Percentiles rank a stretch among this genome's conserved stretches.
Conservation (phyloP, 2,797 vertebrate species). For the Nannoperca australis region DNA sequence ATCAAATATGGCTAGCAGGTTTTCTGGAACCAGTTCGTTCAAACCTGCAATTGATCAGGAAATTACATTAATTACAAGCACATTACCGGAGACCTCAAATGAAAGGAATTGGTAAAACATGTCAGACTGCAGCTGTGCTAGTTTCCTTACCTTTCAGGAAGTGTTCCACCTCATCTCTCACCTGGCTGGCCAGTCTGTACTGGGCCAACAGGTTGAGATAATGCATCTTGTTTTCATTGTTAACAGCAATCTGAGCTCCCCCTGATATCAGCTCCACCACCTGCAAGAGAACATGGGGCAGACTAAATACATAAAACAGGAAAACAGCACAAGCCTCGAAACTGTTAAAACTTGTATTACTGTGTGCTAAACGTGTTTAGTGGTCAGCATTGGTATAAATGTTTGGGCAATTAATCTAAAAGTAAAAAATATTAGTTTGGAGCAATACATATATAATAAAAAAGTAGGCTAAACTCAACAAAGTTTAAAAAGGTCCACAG, state of each 20-base stretch:
- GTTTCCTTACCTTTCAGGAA: constrained; percentile 94
- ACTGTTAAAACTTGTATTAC: neutral
- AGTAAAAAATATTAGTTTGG: neutral
- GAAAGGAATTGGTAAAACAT: constrained; percentile 2
- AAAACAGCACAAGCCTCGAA: neutral
- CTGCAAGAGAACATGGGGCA: constrained; percentile 74
- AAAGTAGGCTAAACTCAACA: constrained; percentile 25
- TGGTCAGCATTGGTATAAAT: constrained; percentile 7
- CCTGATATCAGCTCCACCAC: constrained; percentile 95
- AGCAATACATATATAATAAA: constrained; percentile 22
- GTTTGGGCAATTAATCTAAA: neutral
- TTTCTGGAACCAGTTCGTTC: constrained; percentile 98
- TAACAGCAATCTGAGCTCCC: constrained; percentile 93
- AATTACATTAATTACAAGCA: constrained; percentile 38
- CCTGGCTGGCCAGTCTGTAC: constrained; percentile 95
- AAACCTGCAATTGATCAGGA: constrained; percentile 88
- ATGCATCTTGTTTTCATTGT: constrained; percentile 97
- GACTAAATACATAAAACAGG: constrained; percentile 8
- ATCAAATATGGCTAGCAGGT: constrained; percentile 98
- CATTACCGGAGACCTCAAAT: constrained; percentile 39
- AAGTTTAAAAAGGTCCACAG: constrained; percentile 17
- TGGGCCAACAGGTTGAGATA: constrained; percentile 97
- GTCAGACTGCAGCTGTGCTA: constrained; percentile 28
- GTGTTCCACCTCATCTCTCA: constrained; percentile 98
- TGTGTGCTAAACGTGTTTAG: neutral